These are phyloP conservation scores for Glossosoma conforme DNA, from an alignment of 1,140 invertebrate genomes.

Conservation along the genomic window DNA sequence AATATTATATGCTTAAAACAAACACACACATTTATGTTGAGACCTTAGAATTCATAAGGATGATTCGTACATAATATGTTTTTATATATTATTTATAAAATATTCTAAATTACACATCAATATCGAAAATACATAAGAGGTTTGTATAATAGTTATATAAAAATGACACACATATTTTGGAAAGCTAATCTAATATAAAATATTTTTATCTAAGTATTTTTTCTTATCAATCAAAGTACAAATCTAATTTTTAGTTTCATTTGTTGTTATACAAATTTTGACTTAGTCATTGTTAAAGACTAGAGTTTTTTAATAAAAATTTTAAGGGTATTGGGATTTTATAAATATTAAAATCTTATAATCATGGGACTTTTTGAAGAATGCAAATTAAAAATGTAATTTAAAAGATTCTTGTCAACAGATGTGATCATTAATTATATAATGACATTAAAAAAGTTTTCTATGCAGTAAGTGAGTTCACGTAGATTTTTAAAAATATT, in stretches of 20 bases:
- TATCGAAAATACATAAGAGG: constrained; percentile 29
- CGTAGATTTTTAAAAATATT: no score
- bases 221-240: constrained; percentile 1
- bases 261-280: no score
- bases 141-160: constrained; percentile 30
- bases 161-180: constrained; percentile 28
- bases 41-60: no score
- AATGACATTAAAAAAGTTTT: no score
- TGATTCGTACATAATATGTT: neutral
- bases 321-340: no score
- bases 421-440: no score
- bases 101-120: constrained; percentile 28
- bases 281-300: no score
- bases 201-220: constrained; percentile 5
- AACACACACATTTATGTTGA: no score
- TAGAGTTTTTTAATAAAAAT: no score
- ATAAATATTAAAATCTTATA: constrained; percentile 1
- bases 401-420: constrained; percentile 1
- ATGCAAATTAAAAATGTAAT: neutral
- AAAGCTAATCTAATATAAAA: constrained; percentile 18
- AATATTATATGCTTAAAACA: no score
- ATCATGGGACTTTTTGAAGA: neutral
- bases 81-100: constrained; percentile 7
- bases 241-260: constrained; percentile 1
- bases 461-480: no score